Conservation (phyloP, 2,113 vertebrate genomes). For the Rallus limicola region DNA sequence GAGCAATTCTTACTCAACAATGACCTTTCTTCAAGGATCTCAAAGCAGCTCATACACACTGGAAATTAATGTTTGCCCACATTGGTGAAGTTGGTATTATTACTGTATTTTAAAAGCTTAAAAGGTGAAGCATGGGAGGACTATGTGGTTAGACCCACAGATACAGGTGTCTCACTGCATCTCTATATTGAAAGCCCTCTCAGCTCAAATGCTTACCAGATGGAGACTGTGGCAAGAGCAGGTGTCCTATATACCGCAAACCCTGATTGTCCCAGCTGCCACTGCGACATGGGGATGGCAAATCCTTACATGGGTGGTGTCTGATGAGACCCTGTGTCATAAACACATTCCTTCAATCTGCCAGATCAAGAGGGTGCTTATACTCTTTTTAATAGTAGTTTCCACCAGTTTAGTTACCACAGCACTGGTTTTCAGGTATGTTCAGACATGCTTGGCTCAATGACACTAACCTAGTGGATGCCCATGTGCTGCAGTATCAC, state of each 20-base stretch:
- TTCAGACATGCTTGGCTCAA: background rate
- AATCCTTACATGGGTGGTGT: accelerated
- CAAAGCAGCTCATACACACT: background rate
- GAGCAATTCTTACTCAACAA: background rate
- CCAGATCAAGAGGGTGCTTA: background rate
- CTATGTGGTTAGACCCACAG: background rate
- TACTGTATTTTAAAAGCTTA: background rate
- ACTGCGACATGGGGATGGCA: background rate
- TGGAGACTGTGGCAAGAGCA: background rate
- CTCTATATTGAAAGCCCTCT: background rate
- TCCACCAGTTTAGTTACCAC: background rate
- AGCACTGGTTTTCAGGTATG: background rate
- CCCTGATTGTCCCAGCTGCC: background rate
- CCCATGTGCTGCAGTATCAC: background rate
- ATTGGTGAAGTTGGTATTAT: background rate
- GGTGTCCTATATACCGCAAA: background rate
- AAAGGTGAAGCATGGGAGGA: background rate
- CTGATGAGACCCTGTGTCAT: background rate
- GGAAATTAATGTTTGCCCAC: background rate
- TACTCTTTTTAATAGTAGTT: background rate
- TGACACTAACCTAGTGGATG: background rate
- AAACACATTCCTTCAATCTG: background rate
- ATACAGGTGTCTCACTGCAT: background rate
- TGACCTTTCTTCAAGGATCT: background rate
- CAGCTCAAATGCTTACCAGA: accelerated